Evolutionary conservation across 2,888 invertebrate species (phyloP).

Genomic region (Frankliniella intonsa): DNA sequence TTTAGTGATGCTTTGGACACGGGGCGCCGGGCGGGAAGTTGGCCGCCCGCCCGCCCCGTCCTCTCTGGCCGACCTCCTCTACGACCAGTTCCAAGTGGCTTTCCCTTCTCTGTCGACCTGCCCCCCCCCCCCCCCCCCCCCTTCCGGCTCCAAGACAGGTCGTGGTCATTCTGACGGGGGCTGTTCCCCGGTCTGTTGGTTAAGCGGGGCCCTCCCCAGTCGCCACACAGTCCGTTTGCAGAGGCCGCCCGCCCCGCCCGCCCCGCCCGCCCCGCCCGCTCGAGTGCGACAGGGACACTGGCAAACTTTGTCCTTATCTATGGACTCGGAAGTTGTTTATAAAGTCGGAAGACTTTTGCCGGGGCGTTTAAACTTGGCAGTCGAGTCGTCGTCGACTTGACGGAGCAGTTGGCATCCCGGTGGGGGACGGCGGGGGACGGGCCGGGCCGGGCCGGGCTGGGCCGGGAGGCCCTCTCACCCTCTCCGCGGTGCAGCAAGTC

Average conservation of each 20-base stretch:
- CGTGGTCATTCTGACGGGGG: not conserved
- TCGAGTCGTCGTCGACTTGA: not conserved
- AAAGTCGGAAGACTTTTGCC: not conserved
- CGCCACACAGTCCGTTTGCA: too few relatives aligned
- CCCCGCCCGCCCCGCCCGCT: not conserved
- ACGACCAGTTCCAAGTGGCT: too few relatives aligned
- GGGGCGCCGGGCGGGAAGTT: too few relatives aligned
- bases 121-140: too few relatives aligned
- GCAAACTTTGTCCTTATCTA: constrained; percentile 21
- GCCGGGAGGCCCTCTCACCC: not conserved
- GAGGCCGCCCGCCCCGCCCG: not conserved
- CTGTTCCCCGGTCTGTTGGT: not conserved
- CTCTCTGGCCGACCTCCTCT: too few relatives aligned
- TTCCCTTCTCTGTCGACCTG: too few relatives aligned
- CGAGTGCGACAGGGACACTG: not conserved
- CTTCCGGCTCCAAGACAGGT: too few relatives aligned
- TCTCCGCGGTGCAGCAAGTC: not conserved
- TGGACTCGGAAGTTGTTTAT: constrained; percentile 26
- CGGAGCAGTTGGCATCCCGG: too few relatives aligned
- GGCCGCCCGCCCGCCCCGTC: too few relatives aligned
- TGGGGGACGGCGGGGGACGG: too few relatives aligned
- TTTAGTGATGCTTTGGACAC: too few relatives aligned
- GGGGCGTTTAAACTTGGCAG: constrained; percentile 8
- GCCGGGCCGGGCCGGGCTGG: too few relatives aligned
- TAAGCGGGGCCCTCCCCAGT: not conserved